These are phyloP conservation scores for Drosophila santomea DNA, from an alignment of 1,140 invertebrate genomes.

Conservation along the genomic window DNA sequence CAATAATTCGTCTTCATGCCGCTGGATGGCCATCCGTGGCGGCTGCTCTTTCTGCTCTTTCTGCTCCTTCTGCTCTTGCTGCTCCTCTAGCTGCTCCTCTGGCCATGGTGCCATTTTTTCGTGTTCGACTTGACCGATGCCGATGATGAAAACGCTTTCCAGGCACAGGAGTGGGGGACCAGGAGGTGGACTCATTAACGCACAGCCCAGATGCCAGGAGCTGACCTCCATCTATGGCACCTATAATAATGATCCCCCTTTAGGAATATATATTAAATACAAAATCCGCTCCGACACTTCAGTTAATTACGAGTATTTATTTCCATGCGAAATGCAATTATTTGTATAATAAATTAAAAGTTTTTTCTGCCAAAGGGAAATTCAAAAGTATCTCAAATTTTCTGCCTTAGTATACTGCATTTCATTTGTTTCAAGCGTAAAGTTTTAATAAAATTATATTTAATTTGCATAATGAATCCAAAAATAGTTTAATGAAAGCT, in stretches of 20 bases:
- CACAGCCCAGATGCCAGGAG: constrained; percentile 35
- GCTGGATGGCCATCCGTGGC: constrained; percentile 21
- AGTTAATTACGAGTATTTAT: too few species aligned
- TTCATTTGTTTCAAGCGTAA: too few species aligned
- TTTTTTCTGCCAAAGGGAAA: too few species aligned
- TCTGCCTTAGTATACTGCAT: too few species aligned
- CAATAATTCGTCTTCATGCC: constrained; percentile 76
- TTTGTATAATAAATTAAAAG: too few species aligned
- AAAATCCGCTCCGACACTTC: too few species aligned
- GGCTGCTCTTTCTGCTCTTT: not conserved
- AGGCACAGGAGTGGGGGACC: constrained; percentile 4
- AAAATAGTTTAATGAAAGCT: too few species aligned
- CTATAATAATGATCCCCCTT: not conserved
- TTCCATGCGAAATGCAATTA: too few species aligned
- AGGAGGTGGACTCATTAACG: constrained; percentile 40
- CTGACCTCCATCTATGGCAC: constrained; percentile 21
- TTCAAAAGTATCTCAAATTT: too few species aligned
- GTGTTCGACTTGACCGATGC: constrained; percentile 24
- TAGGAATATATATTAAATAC: not conserved
- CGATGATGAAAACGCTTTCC: constrained; percentile 39
- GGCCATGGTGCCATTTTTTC: constrained; percentile 35
- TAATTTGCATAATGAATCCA: too few species aligned
- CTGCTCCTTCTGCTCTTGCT: constrained; percentile 8
- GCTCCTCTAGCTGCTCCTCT: too few species aligned
- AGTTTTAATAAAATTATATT: too few species aligned